phyloP scores from a whole-genome alignment of 2,797 vertebrate species.

The Atherinosoma microstoma region DNA sequence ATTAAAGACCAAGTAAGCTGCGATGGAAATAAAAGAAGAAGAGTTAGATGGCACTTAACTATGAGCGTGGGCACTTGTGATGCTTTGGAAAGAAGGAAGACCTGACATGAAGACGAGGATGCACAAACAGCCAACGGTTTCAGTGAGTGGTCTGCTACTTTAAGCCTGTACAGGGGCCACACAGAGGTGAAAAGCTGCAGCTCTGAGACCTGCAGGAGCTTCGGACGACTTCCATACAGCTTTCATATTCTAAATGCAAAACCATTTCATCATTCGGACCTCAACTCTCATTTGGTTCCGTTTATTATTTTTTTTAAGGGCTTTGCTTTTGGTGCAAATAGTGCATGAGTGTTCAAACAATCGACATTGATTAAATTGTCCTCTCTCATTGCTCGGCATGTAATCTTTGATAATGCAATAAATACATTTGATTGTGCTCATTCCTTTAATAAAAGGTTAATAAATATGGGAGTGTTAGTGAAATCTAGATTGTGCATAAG shows the following conservation, averaged over 20 bases:
- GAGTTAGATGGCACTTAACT: slow-evolving; percentile 54
- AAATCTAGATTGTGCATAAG: slow-evolving; percentile 24
- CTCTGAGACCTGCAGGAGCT: slow-evolving; percentile 38
- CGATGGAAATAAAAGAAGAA: slow-evolving; percentile 30
- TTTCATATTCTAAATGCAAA: slow-evolving; percentile 24
- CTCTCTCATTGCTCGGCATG: slow-evolving; percentile 28
- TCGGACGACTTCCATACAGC: slow-evolving; percentile 17
- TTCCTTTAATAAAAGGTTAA: slow-evolving; percentile 28
- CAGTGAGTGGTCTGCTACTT: slow-evolving; percentile 59
- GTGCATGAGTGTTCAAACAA: slow-evolving; percentile 56
- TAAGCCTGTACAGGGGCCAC: slow-evolving; percentile 17
- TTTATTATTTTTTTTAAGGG: slow-evolving; percentile 50
- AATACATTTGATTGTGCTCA: slow-evolving; percentile 67
- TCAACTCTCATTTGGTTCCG: slow-evolving; percentile 52
- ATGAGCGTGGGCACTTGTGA: slow-evolving; percentile 61
- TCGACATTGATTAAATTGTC: slow-evolving; percentile 31
- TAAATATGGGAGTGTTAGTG: slow-evolving; percentile 25
- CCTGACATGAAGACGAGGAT: slow-evolving; percentile 50
- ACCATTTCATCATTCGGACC: slow-evolving; percentile 18
- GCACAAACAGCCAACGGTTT: slow-evolving; percentile 35
- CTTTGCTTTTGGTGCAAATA: slow-evolving; percentile 75
- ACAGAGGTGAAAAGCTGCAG: slow-evolving; percentile 10
- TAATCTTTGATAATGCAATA: slow-evolving; percentile 25
- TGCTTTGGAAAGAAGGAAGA: slow-evolving; percentile 56
- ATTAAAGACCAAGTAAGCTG: slow-evolving; percentile 25